phyloP scores from a whole-genome alignment of 2,888 invertebrate species.

The Bhutanitis thaidina region DNA sequence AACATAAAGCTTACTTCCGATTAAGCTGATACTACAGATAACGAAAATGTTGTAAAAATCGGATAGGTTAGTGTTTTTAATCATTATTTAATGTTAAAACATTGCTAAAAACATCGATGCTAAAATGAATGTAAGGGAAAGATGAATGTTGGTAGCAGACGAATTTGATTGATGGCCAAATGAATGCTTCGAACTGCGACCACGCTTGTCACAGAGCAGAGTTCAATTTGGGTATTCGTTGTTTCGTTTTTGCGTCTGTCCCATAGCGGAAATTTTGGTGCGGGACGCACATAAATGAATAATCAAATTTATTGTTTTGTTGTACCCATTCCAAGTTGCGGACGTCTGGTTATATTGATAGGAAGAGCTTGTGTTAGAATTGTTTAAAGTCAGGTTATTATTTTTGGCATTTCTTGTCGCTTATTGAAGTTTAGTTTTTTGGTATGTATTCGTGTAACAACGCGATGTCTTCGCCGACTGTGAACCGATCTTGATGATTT shows the following conservation, averaged over 20 bases:
- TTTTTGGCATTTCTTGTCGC: too few relatives aligned
- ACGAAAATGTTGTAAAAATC: too few relatives aligned
- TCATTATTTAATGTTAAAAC: too few relatives aligned
- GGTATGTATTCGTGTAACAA: too few relatives aligned
- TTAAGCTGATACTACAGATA: too few relatives aligned
- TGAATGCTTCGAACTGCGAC: constrained; percentile 46
- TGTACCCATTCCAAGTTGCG: constrained; percentile 23
- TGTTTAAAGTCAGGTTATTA: neutral
- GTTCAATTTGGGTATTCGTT: constrained; percentile 64
- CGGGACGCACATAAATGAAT: constrained; percentile 59
- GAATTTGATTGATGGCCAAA: constrained; percentile 62
- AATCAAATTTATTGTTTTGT: constrained; percentile 62
- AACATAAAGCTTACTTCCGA: too few relatives aligned
- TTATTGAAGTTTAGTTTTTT: too few relatives aligned
- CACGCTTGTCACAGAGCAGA: constrained; percentile 52
- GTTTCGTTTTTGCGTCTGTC: constrained; percentile 62
- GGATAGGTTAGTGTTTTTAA: too few relatives aligned
- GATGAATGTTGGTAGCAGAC: constrained; percentile 37
- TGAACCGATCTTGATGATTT: too few relatives aligned
- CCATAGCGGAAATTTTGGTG: constrained; percentile 47
- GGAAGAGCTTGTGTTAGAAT: neutral
- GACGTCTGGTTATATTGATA: neutral
- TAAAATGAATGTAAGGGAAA: constrained; percentile 34
- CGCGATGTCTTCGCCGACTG: too few relatives aligned
- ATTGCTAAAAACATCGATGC: neutral